Percentiles rank a stretch among this genome's conserved stretches.
phyloP scores from a whole-genome alignment of 1,140 invertebrate species.

The Drosophila malerkotliana region DNA sequence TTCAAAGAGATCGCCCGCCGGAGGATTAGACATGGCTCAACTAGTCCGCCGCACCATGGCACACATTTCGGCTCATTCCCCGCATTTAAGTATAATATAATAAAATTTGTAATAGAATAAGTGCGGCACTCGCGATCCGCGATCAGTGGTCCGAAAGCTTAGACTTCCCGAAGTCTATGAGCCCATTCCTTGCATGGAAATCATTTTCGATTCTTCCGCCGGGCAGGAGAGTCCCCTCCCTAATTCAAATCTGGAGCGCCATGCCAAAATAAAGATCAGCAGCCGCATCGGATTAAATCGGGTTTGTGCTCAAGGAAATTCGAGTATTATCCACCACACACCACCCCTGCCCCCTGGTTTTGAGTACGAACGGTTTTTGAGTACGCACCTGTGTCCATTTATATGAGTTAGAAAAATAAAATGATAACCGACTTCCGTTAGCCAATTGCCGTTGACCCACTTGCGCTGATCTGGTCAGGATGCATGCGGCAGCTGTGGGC shows the following conservation, averaged over 20 bases:
- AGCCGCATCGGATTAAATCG: slow-evolving; percentile 32
- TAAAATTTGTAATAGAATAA: slow-evolving; percentile 82
- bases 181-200: slow-evolving; percentile 53
- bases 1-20: slow-evolving; percentile 69
- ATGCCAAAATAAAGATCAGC: slow-evolving; percentile 56
- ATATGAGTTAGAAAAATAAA: slow-evolving; percentile 44
- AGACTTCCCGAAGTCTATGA: slow-evolving; percentile 2
- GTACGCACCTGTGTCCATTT: slow-evolving; percentile 51
- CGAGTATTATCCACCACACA: slow-evolving; percentile 29
- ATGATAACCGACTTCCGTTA: slow-evolving; percentile 62
- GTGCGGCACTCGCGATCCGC: slow-evolving; percentile 36
- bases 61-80: slow-evolving; percentile 75
- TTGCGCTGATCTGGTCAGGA: slow-evolving; percentile 19
- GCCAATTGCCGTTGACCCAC: slow-evolving; percentile 42
- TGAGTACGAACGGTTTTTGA: slow-evolving; percentile 26
- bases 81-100: slow-evolving; percentile 78
- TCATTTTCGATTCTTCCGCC: slow-evolving; percentile 60
- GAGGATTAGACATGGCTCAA: slow-evolving; percentile 71
- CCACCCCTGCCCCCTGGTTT: not conserved
- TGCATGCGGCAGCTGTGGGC: slow-evolving; percentile 51
- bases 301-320: slow-evolving; percentile 32
- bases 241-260: slow-evolving; percentile 49
- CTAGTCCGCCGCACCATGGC: slow-evolving; percentile 58
- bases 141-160: not conserved
- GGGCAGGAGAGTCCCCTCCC: slow-evolving; percentile 26